phyloP scores from a whole-genome alignment of 2,113 vertebrate genomes.

The Pseudorhombus dupliciocellatus region DNA sequence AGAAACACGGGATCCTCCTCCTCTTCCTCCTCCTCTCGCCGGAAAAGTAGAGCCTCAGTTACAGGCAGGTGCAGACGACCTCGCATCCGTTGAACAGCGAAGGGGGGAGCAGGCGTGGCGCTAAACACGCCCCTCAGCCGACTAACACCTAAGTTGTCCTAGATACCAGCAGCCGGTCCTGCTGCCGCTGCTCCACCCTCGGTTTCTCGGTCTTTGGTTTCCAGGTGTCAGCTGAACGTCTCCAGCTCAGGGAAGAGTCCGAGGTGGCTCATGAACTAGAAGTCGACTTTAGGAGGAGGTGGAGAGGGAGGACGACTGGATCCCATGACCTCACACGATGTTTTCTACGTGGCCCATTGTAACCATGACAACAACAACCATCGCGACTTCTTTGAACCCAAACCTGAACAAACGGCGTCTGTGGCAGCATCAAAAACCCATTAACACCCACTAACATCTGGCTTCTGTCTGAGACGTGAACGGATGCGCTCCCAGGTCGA shows the following conservation, averaged over 20 bases:
- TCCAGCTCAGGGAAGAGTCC: background rate
- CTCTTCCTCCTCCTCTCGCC: background rate
- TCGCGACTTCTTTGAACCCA: background rate
- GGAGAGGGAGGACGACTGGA: too few species aligned
- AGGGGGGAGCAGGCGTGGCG: background rate
- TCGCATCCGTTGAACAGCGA: conserved; percentile 24
- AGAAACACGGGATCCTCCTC: conserved; percentile 21
- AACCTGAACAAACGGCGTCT: background rate
- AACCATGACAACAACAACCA: background rate
- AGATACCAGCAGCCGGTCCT: background rate
- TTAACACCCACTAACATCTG: background rate
- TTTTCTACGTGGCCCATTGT: background rate
- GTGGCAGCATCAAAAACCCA: background rate
- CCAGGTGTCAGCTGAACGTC: background rate
- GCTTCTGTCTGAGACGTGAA: background rate
- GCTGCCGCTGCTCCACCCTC: background rate
- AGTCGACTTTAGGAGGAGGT: too few species aligned
- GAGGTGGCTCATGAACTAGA: background rate
- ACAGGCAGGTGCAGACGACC: conserved; percentile 47
- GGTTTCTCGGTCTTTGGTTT: background rate
- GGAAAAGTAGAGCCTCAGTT: conserved; percentile 24
- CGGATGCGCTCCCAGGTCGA: background rate
- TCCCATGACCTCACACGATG: background rate
- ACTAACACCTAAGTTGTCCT: conserved; percentile 6
- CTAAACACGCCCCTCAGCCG: background rate